Base-by-base conservation (phyloP, 2,113 vertebrate genomes). In the Ibidorhyncha struthersii region DNA sequence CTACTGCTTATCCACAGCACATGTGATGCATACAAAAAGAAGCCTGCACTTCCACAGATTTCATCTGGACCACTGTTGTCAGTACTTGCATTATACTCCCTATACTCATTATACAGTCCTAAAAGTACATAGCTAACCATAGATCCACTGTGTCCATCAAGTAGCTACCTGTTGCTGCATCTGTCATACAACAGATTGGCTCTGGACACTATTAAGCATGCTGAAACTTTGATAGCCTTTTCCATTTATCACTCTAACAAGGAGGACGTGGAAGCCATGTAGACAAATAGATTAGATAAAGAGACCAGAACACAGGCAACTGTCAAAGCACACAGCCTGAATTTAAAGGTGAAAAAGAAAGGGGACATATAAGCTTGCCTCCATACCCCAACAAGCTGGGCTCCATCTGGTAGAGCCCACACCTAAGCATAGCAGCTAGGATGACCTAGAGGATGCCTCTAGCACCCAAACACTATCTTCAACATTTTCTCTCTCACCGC, bases 161-260 rank as follows among this genome's bases (percentile, higher is more conserved):
- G 34, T 18, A 90, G 5, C 21, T 63, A 43, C 21, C n/a, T 85
- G 6, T 30, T 4, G 3, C 7, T 85, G 20, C n/a, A 67, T 32
- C 59, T 36, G 30, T 84, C 74, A 81, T 41, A 38, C 14, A 85
- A 82, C 25, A 82, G 71, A 55, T 45, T 34, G 15, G 13, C 9
- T 74, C 58, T 52, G 62, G 38, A 67, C 61, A 36, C 20, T 85
- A 87, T n/a, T 56, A 83, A 74, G 61, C 62, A 70, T 29, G 32
- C 7, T 90, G 38, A 43, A 82, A 72, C 16, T 59, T 86, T 34
- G 81, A 65, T 1, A 73, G 29, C 4, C 29, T 86, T 81, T 83
- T 89, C 36, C 29, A 58, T 58, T 86, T 61, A 77, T 86, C 36
- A 49, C n/a, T 86, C 27, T 69, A 95, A 73, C 21, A 92, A 32